These are phyloP conservation scores for Gonioctena quinquepunctata DNA, from an alignment of 1,140 invertebrate species.

Conservation along the genomic window DNA sequence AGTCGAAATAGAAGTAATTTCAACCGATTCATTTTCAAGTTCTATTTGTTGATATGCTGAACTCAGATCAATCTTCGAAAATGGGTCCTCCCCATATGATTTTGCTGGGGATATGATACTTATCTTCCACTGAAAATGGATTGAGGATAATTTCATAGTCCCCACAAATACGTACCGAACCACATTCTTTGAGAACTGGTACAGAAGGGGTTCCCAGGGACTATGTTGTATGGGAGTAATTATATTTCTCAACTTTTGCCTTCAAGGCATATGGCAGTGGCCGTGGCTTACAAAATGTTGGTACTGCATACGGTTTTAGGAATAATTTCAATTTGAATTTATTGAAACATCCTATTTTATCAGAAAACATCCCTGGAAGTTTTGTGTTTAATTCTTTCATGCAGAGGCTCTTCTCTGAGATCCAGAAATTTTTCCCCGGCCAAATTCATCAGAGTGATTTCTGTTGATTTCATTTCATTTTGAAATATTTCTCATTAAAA, in stretches of 20 bases:
- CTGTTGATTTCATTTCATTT: too few relatives aligned
- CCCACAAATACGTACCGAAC: too few relatives aligned
- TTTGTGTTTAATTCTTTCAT: too few relatives aligned
- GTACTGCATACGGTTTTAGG: slow-evolving; percentile 24
- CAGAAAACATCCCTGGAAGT: too few relatives aligned
- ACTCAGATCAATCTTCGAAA: background rate
- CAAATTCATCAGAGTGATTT: too few relatives aligned
- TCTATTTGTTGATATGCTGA: background rate
- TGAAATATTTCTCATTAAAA: too few relatives aligned
- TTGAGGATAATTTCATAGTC: too few relatives aligned
- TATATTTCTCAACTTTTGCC: slow-evolving; percentile 36
- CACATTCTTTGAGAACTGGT: too few relatives aligned
- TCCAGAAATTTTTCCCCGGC: too few relatives aligned
- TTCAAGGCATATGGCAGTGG: slow-evolving; percentile 41
- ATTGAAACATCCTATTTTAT: background rate
- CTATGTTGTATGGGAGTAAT: too few relatives aligned
- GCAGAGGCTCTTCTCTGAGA: too few relatives aligned
- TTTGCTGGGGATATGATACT: background rate
- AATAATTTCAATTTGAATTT: slow-evolving; percentile 3
- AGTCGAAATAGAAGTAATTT: background rate
- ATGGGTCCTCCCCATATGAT: background rate
- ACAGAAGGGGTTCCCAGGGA: too few relatives aligned
- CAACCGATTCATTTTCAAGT: background rate
- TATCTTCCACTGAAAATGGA: background rate
- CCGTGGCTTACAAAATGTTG: slow-evolving; percentile 41